Percentiles rank a stretch among this genome's conserved stretches.
phyloP scores from a whole-genome alignment of 1,140 invertebrate genomes.

The Drosophila persimilis region DNA sequence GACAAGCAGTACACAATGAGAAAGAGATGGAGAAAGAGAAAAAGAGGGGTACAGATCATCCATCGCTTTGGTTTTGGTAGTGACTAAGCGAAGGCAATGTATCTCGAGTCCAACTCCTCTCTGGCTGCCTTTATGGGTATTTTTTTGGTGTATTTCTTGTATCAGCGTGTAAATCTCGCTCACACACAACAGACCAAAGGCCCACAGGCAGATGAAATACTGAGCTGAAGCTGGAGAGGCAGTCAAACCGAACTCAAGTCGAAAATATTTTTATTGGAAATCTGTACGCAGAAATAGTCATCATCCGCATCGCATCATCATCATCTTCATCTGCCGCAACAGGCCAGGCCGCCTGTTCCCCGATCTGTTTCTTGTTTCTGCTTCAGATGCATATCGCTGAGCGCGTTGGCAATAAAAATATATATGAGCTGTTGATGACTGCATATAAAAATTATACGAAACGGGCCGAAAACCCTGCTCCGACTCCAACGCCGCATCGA shows the following conservation, averaged over 20 bases:
- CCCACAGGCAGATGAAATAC: constrained; percentile 54
- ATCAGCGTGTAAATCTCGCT: constrained; percentile 77
- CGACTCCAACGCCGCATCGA: not conserved
- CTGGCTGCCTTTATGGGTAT: constrained; percentile 17
- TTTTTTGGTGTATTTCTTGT: constrained; percentile 65
- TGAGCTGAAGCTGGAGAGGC: constrained; percentile 22
- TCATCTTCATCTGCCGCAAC: constrained; percentile 21
- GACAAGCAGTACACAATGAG: not conserved
- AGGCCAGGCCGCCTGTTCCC: constrained; percentile 11
- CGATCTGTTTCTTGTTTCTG: constrained; percentile 48
- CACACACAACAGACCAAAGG: constrained; percentile 43
- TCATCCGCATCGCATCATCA: constrained; percentile 42
- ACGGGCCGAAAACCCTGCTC: constrained; percentile 25
- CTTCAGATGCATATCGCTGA: constrained; percentile 73
- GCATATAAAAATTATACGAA: constrained; percentile 77
- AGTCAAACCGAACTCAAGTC: constrained; percentile 36
- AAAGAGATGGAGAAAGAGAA: constrained; percentile 10
- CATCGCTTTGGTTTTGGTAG: constrained; percentile 6
- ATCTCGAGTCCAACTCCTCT: constrained; percentile 1
- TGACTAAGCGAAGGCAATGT: constrained; percentile 54
- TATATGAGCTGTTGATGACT: constrained; percentile 80
- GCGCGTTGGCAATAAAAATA: constrained; percentile 75
- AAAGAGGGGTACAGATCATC: constrained; percentile 3
- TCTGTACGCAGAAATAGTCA: constrained; percentile 80
- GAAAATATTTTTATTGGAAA: constrained; percentile 74